These are phyloP conservation scores for Pluvialis apricaria DNA, from an alignment of 2,113 vertebrate genomes.

Conservation along the genomic window DNA sequence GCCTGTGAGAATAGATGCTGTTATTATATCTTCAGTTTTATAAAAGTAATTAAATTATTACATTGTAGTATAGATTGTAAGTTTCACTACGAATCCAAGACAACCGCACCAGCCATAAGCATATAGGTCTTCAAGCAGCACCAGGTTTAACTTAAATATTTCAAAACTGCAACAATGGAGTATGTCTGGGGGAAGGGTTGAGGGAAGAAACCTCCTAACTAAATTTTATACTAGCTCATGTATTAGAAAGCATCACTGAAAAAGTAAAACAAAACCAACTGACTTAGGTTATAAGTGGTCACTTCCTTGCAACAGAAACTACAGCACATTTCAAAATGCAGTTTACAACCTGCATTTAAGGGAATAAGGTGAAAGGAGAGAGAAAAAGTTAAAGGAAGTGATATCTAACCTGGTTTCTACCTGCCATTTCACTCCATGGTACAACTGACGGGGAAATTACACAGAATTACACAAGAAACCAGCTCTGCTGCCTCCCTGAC, in stretches of 20 bases:
- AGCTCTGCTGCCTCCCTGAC: neutral
- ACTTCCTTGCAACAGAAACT: neutral
- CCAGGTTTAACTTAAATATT: neutral
- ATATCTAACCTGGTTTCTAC: neutral
- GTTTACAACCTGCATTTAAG: neutral
- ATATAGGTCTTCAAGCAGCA: neutral
- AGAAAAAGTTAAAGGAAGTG: neutral
- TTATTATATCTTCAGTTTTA: neutral
- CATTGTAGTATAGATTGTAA: neutral
- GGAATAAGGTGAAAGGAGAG: neutral
- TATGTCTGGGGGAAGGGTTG: neutral
- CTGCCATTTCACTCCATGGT: neutral
- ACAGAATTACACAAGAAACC: neutral
- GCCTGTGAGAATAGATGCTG: neutral
- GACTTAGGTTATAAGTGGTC: neutral
- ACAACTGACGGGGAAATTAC: neutral
- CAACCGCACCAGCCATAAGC: neutral
- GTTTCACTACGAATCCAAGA: neutral
- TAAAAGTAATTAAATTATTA: neutral
- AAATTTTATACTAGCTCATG: neutral
- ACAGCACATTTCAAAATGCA: neutral
- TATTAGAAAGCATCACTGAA: neutral
- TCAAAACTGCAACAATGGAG: neutral
- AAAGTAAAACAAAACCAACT: neutral
- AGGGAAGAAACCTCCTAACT: neutral